Evolutionary conservation across 1,140 invertebrate species (phyloP).

Genomic region (Cephus cinctus): DNA sequence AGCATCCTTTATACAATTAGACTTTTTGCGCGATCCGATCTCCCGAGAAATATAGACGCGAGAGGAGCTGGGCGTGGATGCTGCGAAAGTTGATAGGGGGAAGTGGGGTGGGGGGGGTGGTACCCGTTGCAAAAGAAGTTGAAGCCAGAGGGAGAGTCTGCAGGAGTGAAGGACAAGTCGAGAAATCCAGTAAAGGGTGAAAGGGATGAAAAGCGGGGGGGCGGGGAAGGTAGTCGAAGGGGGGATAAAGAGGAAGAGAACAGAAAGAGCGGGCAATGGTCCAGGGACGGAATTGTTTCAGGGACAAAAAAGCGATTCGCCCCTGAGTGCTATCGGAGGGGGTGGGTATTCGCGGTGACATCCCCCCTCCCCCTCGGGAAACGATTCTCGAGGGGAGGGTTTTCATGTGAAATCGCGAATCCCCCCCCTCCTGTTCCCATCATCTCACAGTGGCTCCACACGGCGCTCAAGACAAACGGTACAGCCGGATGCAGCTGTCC

Average conservation of each 20-base stretch:
- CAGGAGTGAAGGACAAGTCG: constrained; percentile 2
- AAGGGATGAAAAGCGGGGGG: constrained; percentile 1
- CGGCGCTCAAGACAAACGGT: too few species aligned
- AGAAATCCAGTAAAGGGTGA: constrained; percentile 7
- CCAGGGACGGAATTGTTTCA: constrained; percentile 44
- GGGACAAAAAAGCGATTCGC: constrained; percentile 44
- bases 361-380: too few species aligned
- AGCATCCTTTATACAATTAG: constrained; percentile 50
- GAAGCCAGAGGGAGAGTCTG: constrained; percentile 10
- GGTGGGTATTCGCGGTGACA: constrained; percentile 30
- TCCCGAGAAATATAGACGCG: constrained; percentile 38
- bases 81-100: too few species aligned
- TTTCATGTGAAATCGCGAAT: too few species aligned
- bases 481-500: too few species aligned
- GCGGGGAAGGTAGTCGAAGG: background rate
- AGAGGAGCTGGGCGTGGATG: constrained; percentile 12
- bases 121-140: constrained; percentile 18
- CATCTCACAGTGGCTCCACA: too few species aligned
- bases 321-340: constrained; percentile 44
- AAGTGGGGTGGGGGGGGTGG: constrained; percentile 19
- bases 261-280: constrained; percentile 50
- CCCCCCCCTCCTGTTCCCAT: too few species aligned
- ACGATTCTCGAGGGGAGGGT: too few species aligned
- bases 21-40: constrained; percentile 41
- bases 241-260: constrained; percentile 12